Percentiles rank a stretch among this genome's conserved stretches.
Conservation (phyloP, 2,888 invertebrate genomes). For the Icerya purchasi region DNA sequence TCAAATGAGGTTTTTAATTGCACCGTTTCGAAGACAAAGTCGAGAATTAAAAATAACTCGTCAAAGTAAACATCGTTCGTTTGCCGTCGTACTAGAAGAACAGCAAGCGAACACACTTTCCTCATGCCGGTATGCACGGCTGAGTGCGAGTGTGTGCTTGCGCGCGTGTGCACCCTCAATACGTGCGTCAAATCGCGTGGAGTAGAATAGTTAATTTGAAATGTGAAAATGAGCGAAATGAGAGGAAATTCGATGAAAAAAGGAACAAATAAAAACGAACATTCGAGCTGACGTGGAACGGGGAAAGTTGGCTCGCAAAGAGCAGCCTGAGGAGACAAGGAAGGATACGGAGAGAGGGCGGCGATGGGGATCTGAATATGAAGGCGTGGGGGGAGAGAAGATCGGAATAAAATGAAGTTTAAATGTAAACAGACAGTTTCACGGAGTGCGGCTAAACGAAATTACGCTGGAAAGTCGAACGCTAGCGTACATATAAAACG, state of each 20-base stretch:
- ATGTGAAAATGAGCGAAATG: constrained; percentile 13
- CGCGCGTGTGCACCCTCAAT: too few relatives aligned
- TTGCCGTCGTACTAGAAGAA: too few relatives aligned
- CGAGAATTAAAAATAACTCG: too few relatives aligned
- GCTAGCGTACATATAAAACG: too few relatives aligned
- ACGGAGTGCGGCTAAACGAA: constrained; percentile 12
- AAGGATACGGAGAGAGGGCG: background rate
- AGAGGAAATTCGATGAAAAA: constrained; percentile 10
- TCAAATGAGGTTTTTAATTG: too few relatives aligned
- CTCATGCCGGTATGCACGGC: too few relatives aligned
- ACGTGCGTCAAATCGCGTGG: too few relatives aligned
- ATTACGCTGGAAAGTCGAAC: constrained; percentile 11
- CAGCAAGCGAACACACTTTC: too few relatives aligned
- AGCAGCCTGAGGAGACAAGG: background rate
- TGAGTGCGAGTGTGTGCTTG: too few relatives aligned
- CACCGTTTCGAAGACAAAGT: too few relatives aligned
- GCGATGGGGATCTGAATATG: constrained; percentile 4
- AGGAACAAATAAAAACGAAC: constrained; percentile 3
- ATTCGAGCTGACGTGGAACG: background rate
- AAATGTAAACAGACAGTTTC: constrained; percentile 12
- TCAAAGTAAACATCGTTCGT: too few relatives aligned
- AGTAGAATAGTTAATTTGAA: too few relatives aligned
- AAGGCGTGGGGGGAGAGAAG: background rate
- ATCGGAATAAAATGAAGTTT: constrained; percentile 11
- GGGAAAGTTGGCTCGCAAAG: background rate